A percentile compares a stretch with the other conserved stretches of the same genome.
These are phyloP conservation scores for Tenthredo amoena DNA, from an alignment of 2,888 invertebrate species.

Conservation along the genomic window DNA sequence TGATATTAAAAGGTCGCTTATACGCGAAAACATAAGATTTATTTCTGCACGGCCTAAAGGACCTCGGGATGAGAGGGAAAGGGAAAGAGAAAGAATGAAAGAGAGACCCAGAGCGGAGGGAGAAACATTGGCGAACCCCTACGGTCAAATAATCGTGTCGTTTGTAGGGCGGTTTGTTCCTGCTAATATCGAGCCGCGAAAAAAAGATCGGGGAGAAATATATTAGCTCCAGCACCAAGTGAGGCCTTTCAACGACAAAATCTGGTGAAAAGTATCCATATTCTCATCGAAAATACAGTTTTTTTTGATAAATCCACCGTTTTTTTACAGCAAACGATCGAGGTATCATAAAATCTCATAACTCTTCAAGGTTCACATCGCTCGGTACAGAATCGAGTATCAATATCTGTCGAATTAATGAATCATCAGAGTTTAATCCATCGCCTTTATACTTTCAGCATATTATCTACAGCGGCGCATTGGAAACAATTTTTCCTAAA, in stretches of 20 bases:
- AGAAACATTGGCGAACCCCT: slow-evolving; percentile 62
- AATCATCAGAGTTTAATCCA: too few relatives aligned
- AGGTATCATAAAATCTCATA: too few relatives aligned
- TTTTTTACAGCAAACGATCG: too few relatives aligned
- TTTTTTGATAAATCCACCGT: not conserved
- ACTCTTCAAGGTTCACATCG: too few relatives aligned
- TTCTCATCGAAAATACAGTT: not conserved
- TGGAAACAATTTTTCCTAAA: not conserved
- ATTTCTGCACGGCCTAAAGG: slow-evolving; percentile 64
- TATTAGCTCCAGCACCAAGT: slow-evolving; percentile 55
- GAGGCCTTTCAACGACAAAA: not conserved
- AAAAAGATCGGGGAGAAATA: slow-evolving; percentile 56
- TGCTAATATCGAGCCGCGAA: slow-evolving; percentile 64
- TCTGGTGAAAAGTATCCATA: not conserved
- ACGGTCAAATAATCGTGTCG: slow-evolving; percentile 65
- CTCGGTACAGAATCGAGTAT: too few relatives aligned
- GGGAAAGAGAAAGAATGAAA: slow-evolving; percentile 44
- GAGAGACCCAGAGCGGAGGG: slow-evolving; percentile 44
- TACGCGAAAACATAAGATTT: slow-evolving; percentile 77
- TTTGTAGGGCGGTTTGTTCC: slow-evolving; percentile 66
- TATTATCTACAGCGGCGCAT: too few relatives aligned
- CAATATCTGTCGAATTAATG: too few relatives aligned
- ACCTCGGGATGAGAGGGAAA: not conserved
- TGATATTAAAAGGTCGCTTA: slow-evolving; percentile 78
- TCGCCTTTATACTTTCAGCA: too few relatives aligned